Evolutionary conservation across 1,140 invertebrate genomes (phyloP).

Genomic region (Danaus plexippus): DNA sequence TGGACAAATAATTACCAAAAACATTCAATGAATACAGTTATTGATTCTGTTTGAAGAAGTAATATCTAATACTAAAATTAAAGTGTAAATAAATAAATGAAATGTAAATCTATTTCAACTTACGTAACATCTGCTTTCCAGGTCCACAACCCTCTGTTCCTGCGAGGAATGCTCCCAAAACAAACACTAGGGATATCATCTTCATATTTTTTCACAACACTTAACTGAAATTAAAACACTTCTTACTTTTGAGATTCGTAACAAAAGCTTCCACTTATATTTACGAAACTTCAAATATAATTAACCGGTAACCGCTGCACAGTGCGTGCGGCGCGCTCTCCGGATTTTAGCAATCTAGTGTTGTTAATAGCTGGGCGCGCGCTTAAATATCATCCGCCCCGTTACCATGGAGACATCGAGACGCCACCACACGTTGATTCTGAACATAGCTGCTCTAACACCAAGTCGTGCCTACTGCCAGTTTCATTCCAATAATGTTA

Average conservation of each 20-base stretch:
- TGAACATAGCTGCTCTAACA: conserved; percentile 19
- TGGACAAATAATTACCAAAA: too few relatives aligned
- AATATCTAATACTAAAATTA: too few relatives aligned
- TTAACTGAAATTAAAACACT: conserved; percentile 55
- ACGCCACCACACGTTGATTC: conserved; percentile 35
- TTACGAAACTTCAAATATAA: conserved; percentile 66
- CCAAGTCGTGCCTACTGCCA: conserved; percentile 14
- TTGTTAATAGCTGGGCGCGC: conserved; percentile 23
- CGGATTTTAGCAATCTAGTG: conserved; percentile 53
- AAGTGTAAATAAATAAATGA: too few relatives aligned
- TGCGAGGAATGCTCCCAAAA: conserved; percentile 56
- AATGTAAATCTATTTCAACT: conserved; percentile 26
- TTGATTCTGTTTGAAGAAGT: too few relatives aligned
- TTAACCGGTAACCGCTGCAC: conserved; percentile 59
- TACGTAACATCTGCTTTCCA: conserved; percentile 61
- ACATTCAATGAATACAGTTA: too few relatives aligned
- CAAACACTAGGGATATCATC: conserved; percentile 68
- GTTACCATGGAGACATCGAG: conserved; percentile 57
- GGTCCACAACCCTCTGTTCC: conserved; percentile 61
- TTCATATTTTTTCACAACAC: conserved; percentile 59
- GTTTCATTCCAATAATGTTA: conserved; percentile 8
- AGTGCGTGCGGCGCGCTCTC: conserved; percentile 57
- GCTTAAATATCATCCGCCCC: conserved; percentile 46
- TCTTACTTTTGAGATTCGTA: conserved; percentile 60
- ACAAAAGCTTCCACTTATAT: conserved; percentile 64